phyloP scores from a whole-genome alignment of 1,140 invertebrate species.

The Euglossa dilemma region DNA sequence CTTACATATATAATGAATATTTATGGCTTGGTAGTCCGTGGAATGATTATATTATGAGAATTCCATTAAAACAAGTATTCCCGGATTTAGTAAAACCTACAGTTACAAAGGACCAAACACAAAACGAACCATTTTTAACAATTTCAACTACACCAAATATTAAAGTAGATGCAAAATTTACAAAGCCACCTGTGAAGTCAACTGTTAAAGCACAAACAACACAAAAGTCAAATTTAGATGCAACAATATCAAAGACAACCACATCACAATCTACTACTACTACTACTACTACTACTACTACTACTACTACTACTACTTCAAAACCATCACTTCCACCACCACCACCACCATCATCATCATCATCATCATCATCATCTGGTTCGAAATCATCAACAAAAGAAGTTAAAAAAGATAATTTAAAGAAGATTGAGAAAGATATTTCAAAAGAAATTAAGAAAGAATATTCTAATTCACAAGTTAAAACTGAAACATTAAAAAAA shows the following conservation, averaged over 20 bases:
- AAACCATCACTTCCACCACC: constrained; percentile 22
- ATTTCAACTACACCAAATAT: constrained; percentile 19
- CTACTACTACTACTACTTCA: constrained; percentile 22
- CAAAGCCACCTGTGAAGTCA: constrained; percentile 48
- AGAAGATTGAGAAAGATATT: constrained; percentile 27
- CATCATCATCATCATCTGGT: not conserved
- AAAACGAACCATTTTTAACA: constrained; percentile 1
- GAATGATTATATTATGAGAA: constrained; percentile 86
- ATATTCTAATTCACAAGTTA: not conserved
- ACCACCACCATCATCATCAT: not conserved
- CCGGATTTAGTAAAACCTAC: constrained; percentile 71
- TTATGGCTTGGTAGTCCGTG: constrained; percentile 88
- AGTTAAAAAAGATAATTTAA: constrained; percentile 20
- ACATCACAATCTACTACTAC: constrained; percentile 8
- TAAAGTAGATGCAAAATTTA: constrained; percentile 59
- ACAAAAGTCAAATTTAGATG: constrained; percentile 30
- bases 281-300: constrained; percentile 36
- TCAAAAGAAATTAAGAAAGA: constrained; percentile 15
- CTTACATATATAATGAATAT: constrained; percentile 83
- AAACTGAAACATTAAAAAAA: not conserved
- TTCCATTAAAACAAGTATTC: constrained; percentile 83
- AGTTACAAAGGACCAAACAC: constrained; percentile 12
- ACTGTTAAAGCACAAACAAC: constrained; percentile 49
- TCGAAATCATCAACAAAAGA: constrained; percentile 15
- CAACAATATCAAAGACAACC: constrained; percentile 35